phyloP scores from a whole-genome alignment of 2,113 vertebrate genomes.

The Lampris megalopsis region DNA sequence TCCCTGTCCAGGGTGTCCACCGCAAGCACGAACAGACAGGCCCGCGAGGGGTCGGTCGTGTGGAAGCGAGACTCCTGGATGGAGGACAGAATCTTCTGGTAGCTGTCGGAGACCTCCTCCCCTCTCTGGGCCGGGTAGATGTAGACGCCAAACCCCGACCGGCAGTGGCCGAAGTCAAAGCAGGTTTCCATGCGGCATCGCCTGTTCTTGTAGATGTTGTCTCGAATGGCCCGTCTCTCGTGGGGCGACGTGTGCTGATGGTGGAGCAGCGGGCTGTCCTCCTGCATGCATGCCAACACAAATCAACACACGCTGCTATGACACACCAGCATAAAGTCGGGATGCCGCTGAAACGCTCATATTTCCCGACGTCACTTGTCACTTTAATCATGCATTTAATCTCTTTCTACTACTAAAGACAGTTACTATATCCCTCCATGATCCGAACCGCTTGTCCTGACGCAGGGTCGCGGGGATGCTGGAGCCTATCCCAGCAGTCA shows the following conservation, averaged over 20 bases:
- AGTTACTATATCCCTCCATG: too few relatives aligned
- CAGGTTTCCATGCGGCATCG: slow-evolving; percentile 87
- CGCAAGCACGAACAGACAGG: slow-evolving; percentile 82
- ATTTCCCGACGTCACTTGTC: too few relatives aligned
- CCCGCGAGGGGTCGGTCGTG: slow-evolving; percentile 77
- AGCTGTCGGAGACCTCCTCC: slow-evolving; percentile 81
- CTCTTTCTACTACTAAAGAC: too few relatives aligned
- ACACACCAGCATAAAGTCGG: neutral
- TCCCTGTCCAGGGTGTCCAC: slow-evolving; percentile 86
- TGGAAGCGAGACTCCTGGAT: slow-evolving; percentile 83
- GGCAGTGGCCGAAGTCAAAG: slow-evolving; percentile 83
- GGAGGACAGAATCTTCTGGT: slow-evolving; percentile 82
- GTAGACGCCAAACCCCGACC: slow-evolving; percentile 80
- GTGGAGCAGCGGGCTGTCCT: slow-evolving; percentile 78
- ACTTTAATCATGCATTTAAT: too few relatives aligned
- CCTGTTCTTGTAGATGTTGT: slow-evolving; percentile 82
- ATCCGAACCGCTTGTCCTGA: too few relatives aligned
- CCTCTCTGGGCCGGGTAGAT: slow-evolving; percentile 80
- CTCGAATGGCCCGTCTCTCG: slow-evolving; percentile 78
- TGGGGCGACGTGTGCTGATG: slow-evolving; percentile 83
- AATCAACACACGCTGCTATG: neutral
- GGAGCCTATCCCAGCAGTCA: too few relatives aligned
- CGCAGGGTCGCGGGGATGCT: too few relatives aligned
- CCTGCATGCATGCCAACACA: slow-evolving; percentile 43
- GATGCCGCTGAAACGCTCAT: too few relatives aligned